These are phyloP conservation scores for Pseudomyrmex concolor DNA, from an alignment of 1,140 invertebrate genomes.

Conservation along the genomic window DNA sequence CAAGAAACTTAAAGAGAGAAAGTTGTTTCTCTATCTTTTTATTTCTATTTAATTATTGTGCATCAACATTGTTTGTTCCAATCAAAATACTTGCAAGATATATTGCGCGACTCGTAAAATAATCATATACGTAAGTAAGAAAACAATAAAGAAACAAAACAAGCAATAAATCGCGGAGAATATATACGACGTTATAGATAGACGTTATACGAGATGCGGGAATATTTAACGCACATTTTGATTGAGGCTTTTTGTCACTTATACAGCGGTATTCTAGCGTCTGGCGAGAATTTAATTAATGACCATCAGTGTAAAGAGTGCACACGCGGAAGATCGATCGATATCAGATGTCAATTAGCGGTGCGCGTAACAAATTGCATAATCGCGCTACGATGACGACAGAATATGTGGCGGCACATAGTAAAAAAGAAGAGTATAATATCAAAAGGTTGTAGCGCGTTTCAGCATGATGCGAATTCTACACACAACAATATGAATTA, in stretches of 20 bases:
- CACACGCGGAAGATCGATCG: constrained; percentile 38
- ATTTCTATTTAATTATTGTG: no score
- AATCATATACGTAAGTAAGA: no score
- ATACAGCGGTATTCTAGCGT: constrained; percentile 35
- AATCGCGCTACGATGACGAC: constrained; percentile 24
- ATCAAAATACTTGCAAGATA: no score
- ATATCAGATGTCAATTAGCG: constrained; percentile 60
- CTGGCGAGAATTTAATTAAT: constrained; percentile 55
- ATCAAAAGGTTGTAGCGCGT: no score
- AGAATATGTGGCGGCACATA: background rate
- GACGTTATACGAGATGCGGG: no score
- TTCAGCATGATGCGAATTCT: no score
- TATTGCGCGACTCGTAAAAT: no score
- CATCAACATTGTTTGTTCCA: no score
- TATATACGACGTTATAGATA: constrained; percentile 17
- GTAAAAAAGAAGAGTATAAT: constrained; percentile 17
- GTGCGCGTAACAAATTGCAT: constrained; percentile 51
- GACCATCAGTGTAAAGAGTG: constrained; percentile 49
- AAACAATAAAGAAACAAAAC: no score
- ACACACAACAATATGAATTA: no score
- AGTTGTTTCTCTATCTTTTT: no score
- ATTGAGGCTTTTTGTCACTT: constrained; percentile 55
- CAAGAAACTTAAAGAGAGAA: background rate
- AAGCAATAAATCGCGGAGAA: constrained; percentile 1
- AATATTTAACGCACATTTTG: constrained; percentile 54